These are phyloP conservation scores for Ischnura elegans DNA, from an alignment of 2,888 invertebrate genomes.

Conservation along the genomic window DNA sequence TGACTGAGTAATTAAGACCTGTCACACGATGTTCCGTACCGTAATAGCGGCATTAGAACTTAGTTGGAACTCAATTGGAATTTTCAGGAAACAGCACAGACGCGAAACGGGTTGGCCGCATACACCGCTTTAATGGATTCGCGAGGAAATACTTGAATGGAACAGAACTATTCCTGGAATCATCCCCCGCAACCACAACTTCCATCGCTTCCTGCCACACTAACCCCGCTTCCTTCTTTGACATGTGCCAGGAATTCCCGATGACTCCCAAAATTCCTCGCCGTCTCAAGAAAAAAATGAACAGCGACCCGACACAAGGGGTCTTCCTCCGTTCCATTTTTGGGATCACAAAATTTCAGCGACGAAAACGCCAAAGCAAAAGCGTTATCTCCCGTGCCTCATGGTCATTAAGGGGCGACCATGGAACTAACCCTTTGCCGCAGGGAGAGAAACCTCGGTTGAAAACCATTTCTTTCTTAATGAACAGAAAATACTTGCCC, in stretches of 20 bases:
- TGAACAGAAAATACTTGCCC: no score
- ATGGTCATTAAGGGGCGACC: background rate
- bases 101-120: no score
- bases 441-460: background rate
- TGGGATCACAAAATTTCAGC: background rate
- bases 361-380: slow-evolving; percentile 11
- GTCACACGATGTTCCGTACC: no score
- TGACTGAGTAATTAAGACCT: no score
- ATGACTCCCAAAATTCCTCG: slow-evolving; percentile 20
- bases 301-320: background rate
- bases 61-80: no score
- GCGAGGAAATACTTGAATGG: background rate
- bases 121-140: background rate
- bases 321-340: background rate
- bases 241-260: slow-evolving; percentile 43
- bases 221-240: background rate
- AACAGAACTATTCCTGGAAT: background rate
- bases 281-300: slow-evolving; percentile 8
- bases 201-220: background rate
- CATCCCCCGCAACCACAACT: background rate
- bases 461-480: no score
- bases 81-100: no score
- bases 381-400: background rate
- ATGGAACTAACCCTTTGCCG: background rate
- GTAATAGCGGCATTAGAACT: no score